Evolutionary conservation across 2,113 vertebrate species (phyloP), one percentile per base, ranked within the genome.

Genomic region (Microtus richardsoni): DNA sequence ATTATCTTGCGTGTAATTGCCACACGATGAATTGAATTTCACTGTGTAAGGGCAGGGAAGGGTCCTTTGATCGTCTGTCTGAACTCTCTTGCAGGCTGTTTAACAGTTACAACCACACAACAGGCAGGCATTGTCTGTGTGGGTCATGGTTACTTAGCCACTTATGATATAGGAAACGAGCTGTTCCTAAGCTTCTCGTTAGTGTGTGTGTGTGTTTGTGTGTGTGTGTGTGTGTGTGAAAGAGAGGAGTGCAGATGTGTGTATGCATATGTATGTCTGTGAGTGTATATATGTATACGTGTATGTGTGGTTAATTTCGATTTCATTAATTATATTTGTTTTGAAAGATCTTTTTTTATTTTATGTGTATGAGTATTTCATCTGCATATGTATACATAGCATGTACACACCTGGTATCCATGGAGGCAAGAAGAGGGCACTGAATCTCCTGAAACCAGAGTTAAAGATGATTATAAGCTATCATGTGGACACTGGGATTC

Each of bases 1-100:
- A 13, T 94, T 80, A 87, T 64, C 78, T 82, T 95, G 10, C 19
- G 80, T 92, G 93, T 90, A 73, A 78, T 90, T 82, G 36, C 24
- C 47, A 49, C 75, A 85, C n/a, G 60, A 89, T 92, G 66, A 39
- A 88, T 58, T 87, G 24, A 24, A 64, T 83, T 75, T 89, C 36
- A 84, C 89, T 85, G 5, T 24, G n/a, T 75, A 85, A 47, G 78
- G 74, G 7, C 36, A 84, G 28, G 7, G 70, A 58, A 58, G 19
- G 13, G 1, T n/a, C 36, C 71, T 64, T 70, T 62, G 79, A 33
- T 87, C 91, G 68, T 73, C 39, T 87, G 2, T 78, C 68, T 80
- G 19, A 64, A 83, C 11, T 78, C 71, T 85, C 36, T 1, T 1
- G 26, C 33, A 78, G 54, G 49, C 5, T 39, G 3, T 64, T 77